Evolutionary conservation across 2,888 invertebrate species (phyloP), one percentile per base, ranked within the genome.

Genomic region (Julus scanicus): DNA sequence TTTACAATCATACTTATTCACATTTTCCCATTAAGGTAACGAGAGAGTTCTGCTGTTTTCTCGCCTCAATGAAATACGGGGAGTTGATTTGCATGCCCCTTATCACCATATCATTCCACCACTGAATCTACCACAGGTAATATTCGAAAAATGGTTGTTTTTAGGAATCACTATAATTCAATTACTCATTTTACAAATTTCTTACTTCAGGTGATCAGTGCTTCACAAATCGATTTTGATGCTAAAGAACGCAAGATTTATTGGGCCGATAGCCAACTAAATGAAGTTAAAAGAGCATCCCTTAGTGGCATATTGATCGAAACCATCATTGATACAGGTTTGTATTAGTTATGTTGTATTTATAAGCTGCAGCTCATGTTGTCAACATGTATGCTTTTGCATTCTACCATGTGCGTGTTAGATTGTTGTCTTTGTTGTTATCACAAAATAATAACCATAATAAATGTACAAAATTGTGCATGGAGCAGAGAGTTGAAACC

Each of bases 81-180:
- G 97, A 84, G 95, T 97, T 89, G 96, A 97, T 92, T 92, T 96
- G 90, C 94, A 94, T 89, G 94, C 95, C 92, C 96, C 96, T 3
- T 94, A 94, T 91, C 95, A 95, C 92, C 95, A 95, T 91, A 95
- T 96, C 83, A 96, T 97, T 90, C 97, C 97, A 13, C 95, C 97
- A 37, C 95, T 97, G 90, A 95, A 96, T 89, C 93, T 94, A 86
- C 95, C 95, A 53, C 94, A 95, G 92, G 92, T 92, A 88, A 37
- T 88, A 88, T 40, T 48, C 8, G 2, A 49, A 0, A 9, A 1
- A 8, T 6, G 15, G 9, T 44, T 57, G n/a, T 71, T 37, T 57
- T 63, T 49, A 17, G 57, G 15, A 84, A 2, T 89, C 86, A 29
- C 29, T 29, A 29, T 29, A 29, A 29, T 29, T 29, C 29, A 29